Base-by-base conservation (phyloP, 2,797 vertebrate genomes). In the Gymnothorax javanicus region DNA sequence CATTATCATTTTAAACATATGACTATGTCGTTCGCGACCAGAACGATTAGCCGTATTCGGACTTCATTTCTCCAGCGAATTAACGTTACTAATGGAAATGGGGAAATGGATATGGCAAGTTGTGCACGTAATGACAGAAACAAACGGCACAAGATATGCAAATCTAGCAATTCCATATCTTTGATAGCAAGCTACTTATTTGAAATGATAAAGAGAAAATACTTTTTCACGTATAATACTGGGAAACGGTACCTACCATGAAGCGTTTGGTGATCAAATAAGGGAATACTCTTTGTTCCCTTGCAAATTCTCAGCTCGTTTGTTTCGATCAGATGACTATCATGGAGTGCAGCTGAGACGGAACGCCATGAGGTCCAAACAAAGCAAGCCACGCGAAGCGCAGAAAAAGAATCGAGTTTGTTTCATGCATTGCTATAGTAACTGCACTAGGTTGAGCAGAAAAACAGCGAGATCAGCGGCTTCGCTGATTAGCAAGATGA, bases 241-340 rank as follows among this genome's bases (percentile, higher is more conserved):
- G 1, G 17, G 13, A 52, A 2, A 79, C 43, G 7, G 77, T 23
- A 81, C 52, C 17, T n/a, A 81, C 52, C 77, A n/a, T 54, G 2
- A 54, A 54, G 4, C 7, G 25, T 23, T 20, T 56, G 77, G 1
- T 23, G 50, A 4, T 81, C 15, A 23, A 56, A 11, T 7, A 56
- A 20, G 50, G 8, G 11, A 15, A 73, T 33, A 73, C n/a, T 50
- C 7, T 12, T 25, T 25, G 17, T 7, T 57, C 57, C 1, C 17
- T 43, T 20, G 7, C 15, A 54, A 64, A 1, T 2, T 15, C 9
- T 2, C 23, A 17, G 25, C 56, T 8, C 87, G 62, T 89, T 83
- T 91, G 87, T 93, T 93, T 86, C 82, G 87, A 92, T 95, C 96
- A 96, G 83, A 91, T 96, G 95, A 96, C 92, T 86, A 89, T 89